Conservation (phyloP, 2,797 vertebrate genomes). For the Malurus splendens region DNA sequence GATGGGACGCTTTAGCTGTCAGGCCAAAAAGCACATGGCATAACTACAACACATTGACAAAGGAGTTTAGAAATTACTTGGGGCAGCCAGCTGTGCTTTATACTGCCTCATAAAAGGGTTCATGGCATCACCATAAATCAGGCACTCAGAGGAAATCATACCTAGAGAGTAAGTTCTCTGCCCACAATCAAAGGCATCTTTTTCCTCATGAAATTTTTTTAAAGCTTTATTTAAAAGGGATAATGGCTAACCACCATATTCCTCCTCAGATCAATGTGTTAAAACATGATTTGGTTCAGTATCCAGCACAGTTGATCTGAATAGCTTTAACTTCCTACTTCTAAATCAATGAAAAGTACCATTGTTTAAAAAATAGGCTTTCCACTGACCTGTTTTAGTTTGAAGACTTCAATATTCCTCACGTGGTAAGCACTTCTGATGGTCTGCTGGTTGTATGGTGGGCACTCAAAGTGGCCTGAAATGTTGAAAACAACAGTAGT, state of each 20-base stretch:
- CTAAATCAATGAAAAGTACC: background rate
- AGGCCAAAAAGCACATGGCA: background rate
- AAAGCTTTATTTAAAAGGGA: background rate
- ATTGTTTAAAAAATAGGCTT: background rate
- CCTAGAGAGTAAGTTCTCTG: background rate
- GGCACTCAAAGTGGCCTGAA: conserved; percentile 92
- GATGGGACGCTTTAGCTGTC: conserved; percentile 85
- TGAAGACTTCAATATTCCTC: conserved; percentile 93
- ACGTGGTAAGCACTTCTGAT: conserved; percentile 94
- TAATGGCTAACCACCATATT: background rate
- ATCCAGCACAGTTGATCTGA: background rate
- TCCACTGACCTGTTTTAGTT: conserved; percentile 89
- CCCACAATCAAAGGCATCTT: background rate
- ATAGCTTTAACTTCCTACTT: background rate
- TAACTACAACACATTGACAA: background rate
- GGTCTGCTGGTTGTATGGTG: conserved; percentile 89
- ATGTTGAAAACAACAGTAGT: background rate
- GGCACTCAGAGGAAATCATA: background rate
- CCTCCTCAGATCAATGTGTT: background rate
- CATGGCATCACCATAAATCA: background rate
- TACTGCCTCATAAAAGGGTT: background rate
- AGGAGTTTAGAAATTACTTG: background rate
- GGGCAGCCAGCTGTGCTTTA: background rate
- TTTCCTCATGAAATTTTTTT: background rate
- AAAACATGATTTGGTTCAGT: background rate